Conservation (phyloP, 2,888 invertebrate species). For the Eupithecia inturbata region DNA sequence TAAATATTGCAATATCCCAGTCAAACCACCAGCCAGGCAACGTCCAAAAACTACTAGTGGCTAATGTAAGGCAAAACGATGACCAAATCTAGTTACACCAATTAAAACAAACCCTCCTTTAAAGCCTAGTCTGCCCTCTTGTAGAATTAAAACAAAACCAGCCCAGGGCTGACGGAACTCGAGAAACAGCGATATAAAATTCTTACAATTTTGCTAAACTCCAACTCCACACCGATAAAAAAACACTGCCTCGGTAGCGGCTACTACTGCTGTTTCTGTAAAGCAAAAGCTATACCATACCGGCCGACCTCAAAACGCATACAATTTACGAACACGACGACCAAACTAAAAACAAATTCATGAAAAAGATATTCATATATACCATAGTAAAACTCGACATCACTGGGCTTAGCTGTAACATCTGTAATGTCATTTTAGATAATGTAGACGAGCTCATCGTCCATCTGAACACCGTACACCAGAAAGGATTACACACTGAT, state of each 20-base stretch:
- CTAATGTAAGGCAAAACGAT: neutral
- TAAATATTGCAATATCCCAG: neutral
- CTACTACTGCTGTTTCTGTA: constrained; percentile 62
- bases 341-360: constrained; percentile 30
- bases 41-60: neutral
- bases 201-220: constrained; percentile 44
- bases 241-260: constrained; percentile 49
- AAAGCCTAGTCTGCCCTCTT: neutral
- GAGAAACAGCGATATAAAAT: constrained; percentile 47
- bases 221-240: constrained; percentile 61
- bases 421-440: constrained; percentile 51
- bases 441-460: constrained; percentile 49
- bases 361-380: constrained; percentile 25
- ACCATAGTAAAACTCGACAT: constrained; percentile 64
- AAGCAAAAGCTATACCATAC: constrained; percentile 50
- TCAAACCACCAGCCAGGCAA: neutral
- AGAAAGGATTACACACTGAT: constrained; percentile 50
- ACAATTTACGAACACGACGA: constrained; percentile 46
- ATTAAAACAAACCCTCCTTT: neutral
- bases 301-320: constrained; percentile 60
- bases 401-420: constrained; percentile 59
- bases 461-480: constrained; percentile 54
- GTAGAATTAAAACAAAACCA: neutral
- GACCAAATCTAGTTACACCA: neutral
- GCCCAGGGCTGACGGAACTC: neutral